Percentiles rank a stretch among this genome's conserved stretches.
Evolutionary conservation across 2,113 vertebrate species (phyloP).

Genomic region (Archilochus colubris): DNA sequence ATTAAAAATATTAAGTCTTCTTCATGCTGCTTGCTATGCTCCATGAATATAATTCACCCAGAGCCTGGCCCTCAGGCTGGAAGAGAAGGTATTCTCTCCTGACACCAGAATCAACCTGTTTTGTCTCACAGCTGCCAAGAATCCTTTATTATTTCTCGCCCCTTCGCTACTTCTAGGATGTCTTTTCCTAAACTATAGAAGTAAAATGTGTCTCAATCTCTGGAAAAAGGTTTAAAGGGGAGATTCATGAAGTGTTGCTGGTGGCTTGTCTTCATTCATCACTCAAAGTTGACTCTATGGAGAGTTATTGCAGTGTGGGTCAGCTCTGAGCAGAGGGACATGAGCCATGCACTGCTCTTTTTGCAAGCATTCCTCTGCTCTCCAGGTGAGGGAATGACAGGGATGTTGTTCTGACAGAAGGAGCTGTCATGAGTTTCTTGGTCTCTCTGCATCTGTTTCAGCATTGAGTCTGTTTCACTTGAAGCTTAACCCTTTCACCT

Average conservation of each 20-base stretch:
- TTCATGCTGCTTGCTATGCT: not conserved
- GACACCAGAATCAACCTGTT: not conserved
- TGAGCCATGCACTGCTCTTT: not conserved
- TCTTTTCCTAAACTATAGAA: constrained; percentile 8
- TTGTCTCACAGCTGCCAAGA: not conserved
- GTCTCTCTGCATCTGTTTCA: not conserved
- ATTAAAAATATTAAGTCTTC: not conserved
- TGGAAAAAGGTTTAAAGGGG: not conserved
- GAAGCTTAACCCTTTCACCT: not conserved
- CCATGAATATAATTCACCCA: not conserved
- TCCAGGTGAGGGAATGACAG: not conserved
- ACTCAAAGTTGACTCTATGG: not conserved
- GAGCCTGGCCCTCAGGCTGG: not conserved
- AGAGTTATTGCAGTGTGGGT: not conserved
- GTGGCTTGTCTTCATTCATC: not conserved
- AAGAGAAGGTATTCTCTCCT: not conserved
- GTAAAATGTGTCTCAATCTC: not conserved
- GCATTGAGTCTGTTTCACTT: not conserved
- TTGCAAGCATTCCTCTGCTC: not conserved
- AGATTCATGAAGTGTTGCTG: not conserved
- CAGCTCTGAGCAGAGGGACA: rapidly evolving
- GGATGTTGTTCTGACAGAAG: not conserved
- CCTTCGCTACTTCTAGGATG: not conserved
- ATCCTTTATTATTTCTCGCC: constrained; percentile 20
- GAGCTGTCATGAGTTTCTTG: not conserved